phyloP scores from a whole-genome alignment of 2,113 vertebrate genomes.

The Azemiops feae region DNA sequence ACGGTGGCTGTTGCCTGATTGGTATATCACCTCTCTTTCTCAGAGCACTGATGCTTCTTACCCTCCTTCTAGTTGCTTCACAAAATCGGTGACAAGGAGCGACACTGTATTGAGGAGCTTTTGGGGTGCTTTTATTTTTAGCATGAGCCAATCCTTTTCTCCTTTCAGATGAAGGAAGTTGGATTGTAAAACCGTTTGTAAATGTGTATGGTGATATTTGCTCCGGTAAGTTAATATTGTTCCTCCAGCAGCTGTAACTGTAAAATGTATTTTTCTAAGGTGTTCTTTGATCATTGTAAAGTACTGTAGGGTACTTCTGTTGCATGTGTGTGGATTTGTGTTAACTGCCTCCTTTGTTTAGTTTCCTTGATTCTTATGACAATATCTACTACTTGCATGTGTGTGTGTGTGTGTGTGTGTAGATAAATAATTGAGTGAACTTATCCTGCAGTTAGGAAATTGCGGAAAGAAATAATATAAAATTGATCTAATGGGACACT shows the following conservation, averaged over 20 bases:
- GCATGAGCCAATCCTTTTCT: slow-evolving; percentile 78
- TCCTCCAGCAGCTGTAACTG: slow-evolving; percentile 12
- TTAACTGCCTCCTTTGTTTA: not conserved
- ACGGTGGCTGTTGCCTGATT: slow-evolving; percentile 76
- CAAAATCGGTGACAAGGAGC: slow-evolving; percentile 72
- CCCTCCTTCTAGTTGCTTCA: slow-evolving; percentile 74
- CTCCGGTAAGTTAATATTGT: slow-evolving; percentile 80
- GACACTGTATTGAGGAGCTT: slow-evolving; percentile 71
- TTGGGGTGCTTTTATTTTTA: slow-evolving; percentile 74
- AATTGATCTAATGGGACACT: not conserved
- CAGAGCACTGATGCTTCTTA: slow-evolving; percentile 73
- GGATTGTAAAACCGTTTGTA: slow-evolving; percentile 84
- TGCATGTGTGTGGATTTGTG: slow-evolving; percentile 16
- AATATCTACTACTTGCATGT: slow-evolving; percentile 39
- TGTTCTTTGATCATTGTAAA: slow-evolving; percentile 39
- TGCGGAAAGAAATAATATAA: slow-evolving; percentile 29
- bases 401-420: slow-evolving; percentile 24
- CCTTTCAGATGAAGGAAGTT: slow-evolving; percentile 77
- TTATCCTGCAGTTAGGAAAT: slow-evolving; percentile 66
- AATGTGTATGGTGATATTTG: slow-evolving; percentile 98
- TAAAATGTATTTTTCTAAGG: slow-evolving; percentile 22
- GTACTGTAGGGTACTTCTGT: slow-evolving; percentile 33
- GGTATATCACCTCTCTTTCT: slow-evolving; percentile 79
- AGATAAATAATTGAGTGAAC: slow-evolving; percentile 64
- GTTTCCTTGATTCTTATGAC: not conserved